phyloP scores from a whole-genome alignment of 1,140 invertebrate genomes.

The Vanessa tameamea region DNA sequence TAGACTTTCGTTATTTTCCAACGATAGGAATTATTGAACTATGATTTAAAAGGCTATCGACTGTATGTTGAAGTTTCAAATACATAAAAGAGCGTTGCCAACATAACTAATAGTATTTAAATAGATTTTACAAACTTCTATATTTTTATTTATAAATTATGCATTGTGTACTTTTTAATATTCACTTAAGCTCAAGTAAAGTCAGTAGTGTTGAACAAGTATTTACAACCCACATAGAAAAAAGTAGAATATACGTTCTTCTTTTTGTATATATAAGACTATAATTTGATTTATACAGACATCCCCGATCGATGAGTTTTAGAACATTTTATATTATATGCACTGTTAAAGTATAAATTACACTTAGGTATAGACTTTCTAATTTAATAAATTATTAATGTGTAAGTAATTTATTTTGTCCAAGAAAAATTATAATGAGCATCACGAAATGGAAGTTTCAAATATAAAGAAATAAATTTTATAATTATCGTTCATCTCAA shows the following conservation, averaged over 20 bases:
- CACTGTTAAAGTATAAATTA: too few relatives aligned
- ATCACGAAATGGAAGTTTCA: background rate
- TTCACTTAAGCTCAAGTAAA: background rate
- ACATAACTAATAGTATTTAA: slow-evolving; percentile 7
- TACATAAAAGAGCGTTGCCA: slow-evolving; percentile 11
- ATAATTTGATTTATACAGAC: too few relatives aligned
- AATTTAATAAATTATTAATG: background rate
- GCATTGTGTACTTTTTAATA: background rate
- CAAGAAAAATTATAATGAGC: background rate
- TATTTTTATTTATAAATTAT: slow-evolving; percentile 18
- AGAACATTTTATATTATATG: too few relatives aligned
- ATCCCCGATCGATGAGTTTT: too few relatives aligned
- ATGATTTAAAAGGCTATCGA: slow-evolving; percentile 27
- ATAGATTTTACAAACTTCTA: background rate
- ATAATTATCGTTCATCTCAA: background rate
- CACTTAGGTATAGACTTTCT: too few relatives aligned
- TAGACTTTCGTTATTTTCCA: slow-evolving; percentile 5
- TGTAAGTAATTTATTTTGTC: background rate
- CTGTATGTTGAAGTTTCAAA: slow-evolving; percentile 13
- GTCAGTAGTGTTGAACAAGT: background rate
- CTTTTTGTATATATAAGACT: too few relatives aligned
- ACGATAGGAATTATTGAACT: slow-evolving; percentile 8
- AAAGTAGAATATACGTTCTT: too few relatives aligned
- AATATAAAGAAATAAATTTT: background rate
- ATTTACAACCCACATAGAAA: background rate